A percentile compares a stretch with the other conserved stretches of the same genome.
Evolutionary conservation across 2,888 invertebrate genomes (phyloP).

Genomic region (Cephonodes hylas): DNA sequence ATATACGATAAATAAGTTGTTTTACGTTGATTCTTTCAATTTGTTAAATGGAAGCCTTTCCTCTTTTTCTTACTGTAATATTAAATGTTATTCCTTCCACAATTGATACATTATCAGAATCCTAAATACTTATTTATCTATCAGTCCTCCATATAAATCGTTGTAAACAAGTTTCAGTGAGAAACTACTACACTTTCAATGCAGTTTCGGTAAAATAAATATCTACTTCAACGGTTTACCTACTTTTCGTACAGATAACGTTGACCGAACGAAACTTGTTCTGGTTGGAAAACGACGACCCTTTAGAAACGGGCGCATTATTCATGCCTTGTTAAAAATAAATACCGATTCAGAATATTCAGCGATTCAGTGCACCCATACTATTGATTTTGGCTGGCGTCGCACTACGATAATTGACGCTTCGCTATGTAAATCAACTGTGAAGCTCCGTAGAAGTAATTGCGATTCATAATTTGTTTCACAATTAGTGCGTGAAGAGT

Average conservation of each 20-base stretch:
- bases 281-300: not conserved
- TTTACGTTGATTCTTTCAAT: too few relatives aligned
- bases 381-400: conserved; percentile 10
- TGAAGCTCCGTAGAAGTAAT: not conserved
- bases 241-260: not conserved
- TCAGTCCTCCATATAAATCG: too few relatives aligned
- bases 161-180: too few relatives aligned
- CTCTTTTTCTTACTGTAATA: too few relatives aligned
- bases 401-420: not conserved
- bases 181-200: too few relatives aligned
- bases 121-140: too few relatives aligned
- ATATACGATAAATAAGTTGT: too few relatives aligned
- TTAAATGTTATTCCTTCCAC: too few relatives aligned
- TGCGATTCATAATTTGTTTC: not conserved
- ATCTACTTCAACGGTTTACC: too few relatives aligned
- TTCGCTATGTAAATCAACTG: not conserved
- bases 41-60: too few relatives aligned
- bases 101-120: too few relatives aligned
- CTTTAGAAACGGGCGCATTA: not conserved
- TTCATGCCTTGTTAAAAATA: conserved; percentile 2
- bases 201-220: too few relatives aligned
- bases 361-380: not conserved
- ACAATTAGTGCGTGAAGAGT: not conserved
- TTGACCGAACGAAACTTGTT: not conserved
- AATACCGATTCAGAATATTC: conserved; percentile 6